Conservation (phyloP, 2,797 vertebrate genomes). For the Champsocephalus gunnari region DNA sequence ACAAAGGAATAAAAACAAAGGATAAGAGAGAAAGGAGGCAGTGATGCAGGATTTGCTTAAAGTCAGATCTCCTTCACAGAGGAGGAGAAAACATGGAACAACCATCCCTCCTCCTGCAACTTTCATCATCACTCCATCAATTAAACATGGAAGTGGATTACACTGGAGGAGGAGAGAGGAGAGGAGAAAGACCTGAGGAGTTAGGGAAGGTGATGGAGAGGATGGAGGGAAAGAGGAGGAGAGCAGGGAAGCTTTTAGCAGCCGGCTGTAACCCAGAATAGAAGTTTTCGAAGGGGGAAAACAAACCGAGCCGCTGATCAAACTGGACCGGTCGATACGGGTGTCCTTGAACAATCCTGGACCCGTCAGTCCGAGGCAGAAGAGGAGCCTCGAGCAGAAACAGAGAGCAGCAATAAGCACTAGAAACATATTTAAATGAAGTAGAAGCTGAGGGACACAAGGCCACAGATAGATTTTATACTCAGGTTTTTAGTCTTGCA, state of each 20-base stretch:
- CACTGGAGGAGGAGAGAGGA: conserved; percentile 42
- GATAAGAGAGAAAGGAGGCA: neutral
- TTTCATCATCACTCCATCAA: conserved; percentile 79
- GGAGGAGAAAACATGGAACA: conserved; percentile 73
- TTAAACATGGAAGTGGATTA: conserved; percentile 69
- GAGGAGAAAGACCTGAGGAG: neutral
- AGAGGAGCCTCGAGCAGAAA: neutral
- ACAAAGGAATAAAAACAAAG: neutral
- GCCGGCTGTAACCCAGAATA: conserved; percentile 64
- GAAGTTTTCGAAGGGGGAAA: conserved; percentile 65
- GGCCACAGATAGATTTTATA: neutral
- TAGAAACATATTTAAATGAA: neutral
- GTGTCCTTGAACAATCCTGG: conserved; percentile 52
- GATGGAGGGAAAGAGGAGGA: conserved; percentile 33
- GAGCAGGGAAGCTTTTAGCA: conserved; percentile 53
- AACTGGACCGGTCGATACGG: conserved; percentile 52
- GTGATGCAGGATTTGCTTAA: conserved; percentile 13
- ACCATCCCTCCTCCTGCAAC: conserved; percentile 78
- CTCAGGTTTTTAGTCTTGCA: too few relatives aligned
- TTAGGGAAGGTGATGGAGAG: conserved; percentile 22
- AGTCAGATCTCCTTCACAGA: conserved; percentile 52
- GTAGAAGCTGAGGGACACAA: neutral
- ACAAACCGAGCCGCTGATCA: conserved; percentile 56
- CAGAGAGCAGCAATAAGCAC: neutral
- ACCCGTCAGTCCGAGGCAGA: conserved; percentile 14